A percentile compares a stretch with the other conserved stretches of the same genome.
Conservation (phyloP, 2,888 invertebrate species). For the Drosophila neutralis region DNA sequence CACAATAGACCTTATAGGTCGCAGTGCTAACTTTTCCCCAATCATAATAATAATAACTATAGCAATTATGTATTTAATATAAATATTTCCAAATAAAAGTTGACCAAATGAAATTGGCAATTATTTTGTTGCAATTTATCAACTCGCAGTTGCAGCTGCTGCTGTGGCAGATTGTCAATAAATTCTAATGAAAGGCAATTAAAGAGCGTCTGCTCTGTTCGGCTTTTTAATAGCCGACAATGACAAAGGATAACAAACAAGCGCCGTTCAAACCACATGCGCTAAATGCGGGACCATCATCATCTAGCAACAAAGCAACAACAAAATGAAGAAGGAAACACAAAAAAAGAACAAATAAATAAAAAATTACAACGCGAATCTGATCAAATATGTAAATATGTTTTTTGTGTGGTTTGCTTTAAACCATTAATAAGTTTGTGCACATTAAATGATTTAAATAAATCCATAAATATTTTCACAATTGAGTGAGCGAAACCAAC, state of each 20-base stretch:
- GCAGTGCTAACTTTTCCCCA: too few species aligned
- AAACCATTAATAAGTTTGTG: constrained; percentile 26
- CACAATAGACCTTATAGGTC: too few species aligned
- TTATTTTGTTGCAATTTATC: constrained; percentile 10
- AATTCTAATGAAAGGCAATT: constrained; percentile 72
- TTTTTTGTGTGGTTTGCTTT: constrained; percentile 28
- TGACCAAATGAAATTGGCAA: constrained; percentile 12
- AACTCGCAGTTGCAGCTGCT: constrained; percentile 15
- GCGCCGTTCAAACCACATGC: constrained; percentile 26
- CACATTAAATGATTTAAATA: constrained; percentile 21
- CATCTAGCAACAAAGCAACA: constrained; percentile 7
- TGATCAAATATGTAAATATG: constrained; percentile 31
- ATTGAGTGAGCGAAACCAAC: constrained; percentile 3
- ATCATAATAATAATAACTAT: too few species aligned
- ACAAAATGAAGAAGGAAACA: not conserved
- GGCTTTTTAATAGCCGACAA: constrained; percentile 47
- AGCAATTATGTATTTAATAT: too few species aligned
- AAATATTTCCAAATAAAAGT: not conserved
- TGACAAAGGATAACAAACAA: constrained; percentile 33
- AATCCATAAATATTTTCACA: constrained; percentile 21
- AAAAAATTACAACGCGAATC: constrained; percentile 39
- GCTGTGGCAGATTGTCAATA: constrained; percentile 58
- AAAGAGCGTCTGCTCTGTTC: constrained; percentile 45
- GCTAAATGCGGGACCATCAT: constrained; percentile 66
- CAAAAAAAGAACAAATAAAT: constrained; percentile 44